A percentile compares a stretch with the other conserved stretches of the same genome.
Conservation (phyloP, 2,797 vertebrate genomes). For the Tragelaphus oryx region DNA sequence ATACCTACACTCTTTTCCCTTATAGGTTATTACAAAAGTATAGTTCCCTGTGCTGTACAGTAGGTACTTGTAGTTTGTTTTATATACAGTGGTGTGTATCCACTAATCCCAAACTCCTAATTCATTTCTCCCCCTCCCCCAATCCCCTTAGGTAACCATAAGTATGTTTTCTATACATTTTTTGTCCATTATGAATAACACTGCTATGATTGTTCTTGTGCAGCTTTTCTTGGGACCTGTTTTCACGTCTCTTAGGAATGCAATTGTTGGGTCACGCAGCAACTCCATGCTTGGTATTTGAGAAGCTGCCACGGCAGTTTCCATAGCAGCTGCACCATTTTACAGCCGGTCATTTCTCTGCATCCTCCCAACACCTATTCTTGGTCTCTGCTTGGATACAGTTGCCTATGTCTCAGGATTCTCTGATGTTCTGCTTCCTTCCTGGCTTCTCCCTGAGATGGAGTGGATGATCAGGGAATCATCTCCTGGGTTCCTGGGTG, state of each 20-base stretch:
- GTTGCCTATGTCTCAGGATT: neutral
- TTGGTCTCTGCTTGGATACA: neutral
- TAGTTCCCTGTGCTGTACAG: neutral
- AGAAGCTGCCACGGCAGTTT: neutral
- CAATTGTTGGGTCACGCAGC: neutral
- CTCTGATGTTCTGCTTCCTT: neutral
- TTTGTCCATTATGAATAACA: neutral
- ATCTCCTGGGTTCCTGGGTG: neutral
- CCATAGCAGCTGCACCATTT: neutral
- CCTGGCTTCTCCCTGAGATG: neutral
- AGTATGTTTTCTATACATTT: neutral
- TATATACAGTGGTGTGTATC: neutral
- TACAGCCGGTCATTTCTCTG: neutral
- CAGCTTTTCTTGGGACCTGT: neutral
- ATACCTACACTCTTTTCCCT: neutral
- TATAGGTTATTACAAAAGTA: neutral
- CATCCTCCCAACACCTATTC: accelerated
- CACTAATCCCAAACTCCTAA: neutral
- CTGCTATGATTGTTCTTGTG: neutral
- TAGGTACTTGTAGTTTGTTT: neutral
- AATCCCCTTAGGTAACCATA: neutral
- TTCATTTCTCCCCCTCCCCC: neutral
- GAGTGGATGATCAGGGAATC: neutral
- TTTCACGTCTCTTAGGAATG: neutral
- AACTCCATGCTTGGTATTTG: neutral